Evolutionary conservation across 2,113 vertebrate species (phyloP).

Genomic region (Melanerpes formicivorus): DNA sequence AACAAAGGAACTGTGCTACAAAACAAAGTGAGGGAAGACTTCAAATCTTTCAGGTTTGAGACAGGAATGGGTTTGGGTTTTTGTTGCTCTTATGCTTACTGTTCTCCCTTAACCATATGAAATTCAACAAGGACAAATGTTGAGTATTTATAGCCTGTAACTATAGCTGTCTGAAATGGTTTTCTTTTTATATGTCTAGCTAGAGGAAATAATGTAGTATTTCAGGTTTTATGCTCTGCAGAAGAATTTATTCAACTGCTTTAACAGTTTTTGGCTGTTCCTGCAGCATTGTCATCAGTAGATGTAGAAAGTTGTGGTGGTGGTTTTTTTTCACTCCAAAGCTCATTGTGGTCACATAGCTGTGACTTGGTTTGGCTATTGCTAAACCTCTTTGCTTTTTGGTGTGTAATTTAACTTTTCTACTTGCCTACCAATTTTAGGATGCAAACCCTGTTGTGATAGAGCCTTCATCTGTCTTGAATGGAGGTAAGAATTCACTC

Average conservation of each 20-base stretch:
- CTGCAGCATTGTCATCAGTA: not conserved
- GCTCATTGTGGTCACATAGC: fast-evolving
- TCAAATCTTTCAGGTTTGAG: not conserved
- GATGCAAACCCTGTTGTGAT: conserved; percentile 90
- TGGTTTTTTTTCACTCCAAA: not conserved
- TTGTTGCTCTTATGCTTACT: not conserved
- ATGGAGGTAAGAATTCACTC: conserved; percentile 79
- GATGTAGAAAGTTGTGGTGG: not conserved
- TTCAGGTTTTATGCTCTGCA: not conserved
- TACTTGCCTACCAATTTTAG: conserved; percentile 67
- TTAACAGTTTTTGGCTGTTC: not conserved
- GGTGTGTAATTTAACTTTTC: not conserved
- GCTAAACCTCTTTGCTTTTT: not conserved
- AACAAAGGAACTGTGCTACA: not conserved
- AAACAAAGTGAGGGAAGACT: not conserved
- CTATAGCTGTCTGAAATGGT: not conserved
- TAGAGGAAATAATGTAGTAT: not conserved
- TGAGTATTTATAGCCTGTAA: not conserved
- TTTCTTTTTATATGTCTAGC: not conserved
- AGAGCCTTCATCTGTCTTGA: conserved; percentile 89
- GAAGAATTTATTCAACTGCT: not conserved
- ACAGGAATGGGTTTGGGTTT: not conserved
- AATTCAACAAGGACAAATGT: not conserved
- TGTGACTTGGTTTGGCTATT: not conserved
- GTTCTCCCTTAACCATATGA: not conserved